phyloP scores from a whole-genome alignment of 2,113 vertebrate species.

The Tetrax tetrax region DNA sequence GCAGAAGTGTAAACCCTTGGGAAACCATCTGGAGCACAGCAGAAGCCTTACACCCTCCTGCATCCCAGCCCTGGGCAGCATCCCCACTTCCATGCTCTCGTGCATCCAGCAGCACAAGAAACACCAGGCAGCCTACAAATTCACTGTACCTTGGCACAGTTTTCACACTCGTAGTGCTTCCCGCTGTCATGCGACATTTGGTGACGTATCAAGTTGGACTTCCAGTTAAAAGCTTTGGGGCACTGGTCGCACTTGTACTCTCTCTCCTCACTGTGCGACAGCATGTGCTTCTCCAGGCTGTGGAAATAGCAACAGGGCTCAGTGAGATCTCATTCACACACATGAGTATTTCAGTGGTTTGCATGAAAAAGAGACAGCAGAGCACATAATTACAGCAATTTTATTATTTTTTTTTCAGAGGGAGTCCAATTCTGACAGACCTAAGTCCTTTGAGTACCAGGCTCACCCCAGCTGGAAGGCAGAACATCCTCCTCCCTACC shows the following conservation, averaged over 20 bases:
- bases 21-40: fast-evolving
- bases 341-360: neutral
- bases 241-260: conserved; percentile 96
- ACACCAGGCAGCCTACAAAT: conserved; percentile 73
- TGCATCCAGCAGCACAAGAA: neutral
- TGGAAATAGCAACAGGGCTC: conserved; percentile 59
- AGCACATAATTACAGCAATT: neutral
- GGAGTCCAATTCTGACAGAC: neutral
- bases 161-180: conserved; percentile 88
- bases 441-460: neutral
- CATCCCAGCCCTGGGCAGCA: neutral
- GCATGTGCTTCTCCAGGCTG: conserved; percentile 94
- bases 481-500: neutral
- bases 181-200: conserved; percentile 87
- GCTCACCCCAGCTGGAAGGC: neutral
- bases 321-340: neutral
- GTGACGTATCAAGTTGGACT: conserved; percentile 87
- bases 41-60: neutral
- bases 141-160: conserved; percentile 90
- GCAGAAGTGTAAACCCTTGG: neutral
- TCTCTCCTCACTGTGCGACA: conserved; percentile 92
- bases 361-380: neutral
- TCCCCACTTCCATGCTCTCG: neutral
- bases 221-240: conserved; percentile 88
- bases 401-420: neutral